Evolutionary conservation across 1,140 invertebrate genomes (phyloP).

Genomic region (Neodiprion pinetum): DNA sequence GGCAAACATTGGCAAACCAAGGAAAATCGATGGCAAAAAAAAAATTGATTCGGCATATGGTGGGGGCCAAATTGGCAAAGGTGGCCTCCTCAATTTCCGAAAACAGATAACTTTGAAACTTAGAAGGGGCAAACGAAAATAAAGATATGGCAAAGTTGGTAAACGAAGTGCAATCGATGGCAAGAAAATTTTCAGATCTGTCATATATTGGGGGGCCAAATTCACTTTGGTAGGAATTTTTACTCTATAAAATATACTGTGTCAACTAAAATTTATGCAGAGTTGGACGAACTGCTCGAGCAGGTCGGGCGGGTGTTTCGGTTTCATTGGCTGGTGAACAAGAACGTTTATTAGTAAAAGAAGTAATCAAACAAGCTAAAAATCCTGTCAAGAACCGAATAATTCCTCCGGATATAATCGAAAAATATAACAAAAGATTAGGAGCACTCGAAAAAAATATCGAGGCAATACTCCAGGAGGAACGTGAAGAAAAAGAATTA

Average conservation of each 20-base stretch:
- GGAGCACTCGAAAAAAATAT: slow-evolving; percentile 78
- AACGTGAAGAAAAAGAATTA: slow-evolving; percentile 84
- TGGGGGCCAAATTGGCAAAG: no score
- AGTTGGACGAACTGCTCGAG: slow-evolving; percentile 93
- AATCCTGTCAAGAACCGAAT: slow-evolving; percentile 87
- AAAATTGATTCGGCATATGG: no score
- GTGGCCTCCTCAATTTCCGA: no score
- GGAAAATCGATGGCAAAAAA: no score
- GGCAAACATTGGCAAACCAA: no score
- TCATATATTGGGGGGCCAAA: no score
- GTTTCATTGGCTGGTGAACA: slow-evolving; percentile 93
- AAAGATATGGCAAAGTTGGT: no score
- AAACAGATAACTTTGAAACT: no score
- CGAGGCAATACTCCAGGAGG: slow-evolving; percentile 80
- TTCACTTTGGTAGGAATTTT: not conserved
- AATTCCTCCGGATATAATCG: slow-evolving; percentile 87
- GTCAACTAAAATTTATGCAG: slow-evolving; percentile 47
- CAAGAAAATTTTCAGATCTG: no score
- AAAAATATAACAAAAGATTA: slow-evolving; percentile 83
- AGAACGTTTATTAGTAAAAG: slow-evolving; percentile 89
- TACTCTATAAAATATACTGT: not conserved
- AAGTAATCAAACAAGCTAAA: slow-evolving; percentile 87
- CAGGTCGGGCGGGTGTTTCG: slow-evolving; percentile 87
- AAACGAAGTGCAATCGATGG: no score
- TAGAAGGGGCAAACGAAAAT: no score